A percentile compares a stretch with the other conserved stretches of the same genome.
Evolutionary conservation across 2,888 invertebrate genomes (phyloP).

Genomic region (Listrodromus nycthemerus): DNA sequence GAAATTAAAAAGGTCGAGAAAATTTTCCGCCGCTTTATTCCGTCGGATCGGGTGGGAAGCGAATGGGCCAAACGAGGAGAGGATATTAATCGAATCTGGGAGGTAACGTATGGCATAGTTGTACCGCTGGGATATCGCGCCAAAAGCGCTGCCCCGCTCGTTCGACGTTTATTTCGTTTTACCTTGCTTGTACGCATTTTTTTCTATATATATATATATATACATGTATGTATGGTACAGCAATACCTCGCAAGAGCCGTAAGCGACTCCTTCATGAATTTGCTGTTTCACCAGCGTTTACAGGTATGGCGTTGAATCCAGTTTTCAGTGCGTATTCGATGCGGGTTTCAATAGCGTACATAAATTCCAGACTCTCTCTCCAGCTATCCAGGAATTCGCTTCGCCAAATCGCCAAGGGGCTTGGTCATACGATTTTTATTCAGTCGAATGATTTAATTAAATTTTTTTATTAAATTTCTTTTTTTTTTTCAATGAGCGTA

Average conservation of each 20-base stretch:
- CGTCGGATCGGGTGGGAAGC: background rate
- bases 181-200: background rate
- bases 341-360: background rate
- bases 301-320: slow-evolving; percentile 30
- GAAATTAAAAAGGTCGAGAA: slow-evolving; percentile 50
- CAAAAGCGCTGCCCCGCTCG: slow-evolving; percentile 1
- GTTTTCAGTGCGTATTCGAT: background rate
- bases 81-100: background rate
- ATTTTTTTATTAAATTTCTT: background rate
- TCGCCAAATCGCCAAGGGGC: background rate
- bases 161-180: slow-evolving; percentile 25
- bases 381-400: slow-evolving; percentile 9
- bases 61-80: background rate
- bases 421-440: too few species aligned
- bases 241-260: background rate
- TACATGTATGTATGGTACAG: background rate
- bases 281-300: slow-evolving; percentile 45
- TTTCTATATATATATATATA: background rate
- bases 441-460: too few species aligned
- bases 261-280: slow-evolving; percentile 40
- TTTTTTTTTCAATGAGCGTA: background rate
- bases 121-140: background rate
- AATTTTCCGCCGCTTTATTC: slow-evolving; percentile 22
- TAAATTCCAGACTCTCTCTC: background rate
- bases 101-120: background rate